phyloP scores from a whole-genome alignment of 2,797 vertebrate genomes.

The Martes flavigula region DNA sequence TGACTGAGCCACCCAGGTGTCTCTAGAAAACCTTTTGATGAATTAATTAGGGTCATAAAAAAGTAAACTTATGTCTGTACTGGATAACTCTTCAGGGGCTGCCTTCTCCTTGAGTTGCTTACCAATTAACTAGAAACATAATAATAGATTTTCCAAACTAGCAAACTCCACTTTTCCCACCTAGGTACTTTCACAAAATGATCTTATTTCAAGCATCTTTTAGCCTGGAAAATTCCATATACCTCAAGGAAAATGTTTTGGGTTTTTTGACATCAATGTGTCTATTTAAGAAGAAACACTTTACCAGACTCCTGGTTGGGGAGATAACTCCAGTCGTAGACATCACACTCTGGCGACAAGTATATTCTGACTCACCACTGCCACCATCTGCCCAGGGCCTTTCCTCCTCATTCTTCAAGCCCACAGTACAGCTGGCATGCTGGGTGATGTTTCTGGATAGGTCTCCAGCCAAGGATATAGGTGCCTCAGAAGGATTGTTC shows the following conservation, averaged over 20 bases:
- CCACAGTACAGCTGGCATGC: not conserved
- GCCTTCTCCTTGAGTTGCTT: not conserved
- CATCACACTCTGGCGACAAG: not conserved
- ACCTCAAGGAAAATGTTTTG: not conserved
- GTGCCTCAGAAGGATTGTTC: slow-evolving; percentile 32
- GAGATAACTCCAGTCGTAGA: not conserved
- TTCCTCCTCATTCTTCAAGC: slow-evolving; percentile 51
- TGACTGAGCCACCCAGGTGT: too few relatives aligned
- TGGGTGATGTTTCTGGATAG: not conserved
- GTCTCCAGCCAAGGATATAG: slow-evolving; percentile 1
- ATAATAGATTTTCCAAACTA: not conserved
- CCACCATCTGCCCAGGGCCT: slow-evolving; percentile 32
- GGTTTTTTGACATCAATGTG: not conserved
- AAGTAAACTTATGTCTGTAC: not conserved
- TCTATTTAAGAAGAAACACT: slow-evolving; percentile 33
- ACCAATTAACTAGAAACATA: not conserved
- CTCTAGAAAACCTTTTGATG: not conserved
- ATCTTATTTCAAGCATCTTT: slow-evolving; percentile 3
- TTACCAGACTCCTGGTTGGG: slow-evolving; percentile 14
- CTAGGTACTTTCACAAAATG: not conserved
- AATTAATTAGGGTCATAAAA: not conserved
- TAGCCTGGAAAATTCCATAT: not conserved
- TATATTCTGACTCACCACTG: not conserved
- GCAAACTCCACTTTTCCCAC: not conserved
- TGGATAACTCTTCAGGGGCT: not conserved